Percentiles rank a stretch among this genome's conserved stretches.
phyloP scores from a whole-genome alignment of 1,140 invertebrate species.

The Papilio glaucus region DNA sequence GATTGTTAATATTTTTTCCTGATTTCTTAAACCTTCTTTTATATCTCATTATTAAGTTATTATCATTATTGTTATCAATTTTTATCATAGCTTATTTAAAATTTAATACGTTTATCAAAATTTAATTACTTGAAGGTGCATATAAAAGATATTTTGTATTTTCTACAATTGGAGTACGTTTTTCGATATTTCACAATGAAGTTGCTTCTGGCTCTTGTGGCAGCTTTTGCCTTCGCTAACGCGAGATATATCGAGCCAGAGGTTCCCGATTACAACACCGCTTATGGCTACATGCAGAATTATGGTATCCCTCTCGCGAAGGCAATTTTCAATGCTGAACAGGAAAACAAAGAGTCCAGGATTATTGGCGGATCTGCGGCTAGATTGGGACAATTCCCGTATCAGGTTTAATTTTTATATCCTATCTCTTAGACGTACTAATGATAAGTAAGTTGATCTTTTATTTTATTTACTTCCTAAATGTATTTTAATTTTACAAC shows the following conservation, averaged over 20 bases:
- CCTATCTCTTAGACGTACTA: neutral
- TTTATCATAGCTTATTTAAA: slow-evolving; percentile 7
- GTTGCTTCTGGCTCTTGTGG: slow-evolving; percentile 39
- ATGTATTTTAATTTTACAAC: neutral
- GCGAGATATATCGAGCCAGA: slow-evolving; percentile 36
- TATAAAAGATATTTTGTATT: slow-evolving; percentile 17
- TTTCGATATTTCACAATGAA: slow-evolving; percentile 31
- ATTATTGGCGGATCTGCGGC: slow-evolving; percentile 53
- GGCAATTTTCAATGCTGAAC: slow-evolving; percentile 45
- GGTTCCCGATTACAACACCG: slow-evolving; percentile 41
- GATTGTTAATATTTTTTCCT: neutral
- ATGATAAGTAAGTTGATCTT: neutral
- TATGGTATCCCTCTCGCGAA: slow-evolving; percentile 48
- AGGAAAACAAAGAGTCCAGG: slow-evolving; percentile 36
- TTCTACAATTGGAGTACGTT: slow-evolving; percentile 6
- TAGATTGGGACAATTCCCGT: slow-evolving; percentile 49
- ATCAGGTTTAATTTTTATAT: slow-evolving; percentile 46
- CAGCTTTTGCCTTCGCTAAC: slow-evolving; percentile 31
- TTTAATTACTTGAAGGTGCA: neutral
- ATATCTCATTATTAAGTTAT: neutral
- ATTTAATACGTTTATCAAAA: slow-evolving; percentile 18
- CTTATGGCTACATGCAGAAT: slow-evolving; percentile 51
- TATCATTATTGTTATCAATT: neutral
- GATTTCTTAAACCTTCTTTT: neutral
- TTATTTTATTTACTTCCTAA: neutral